Evolutionary conservation across 2,113 vertebrate genomes (phyloP), one percentile per base, ranked within the genome.

Genomic region (Ptilonorhynchus violaceus): DNA sequence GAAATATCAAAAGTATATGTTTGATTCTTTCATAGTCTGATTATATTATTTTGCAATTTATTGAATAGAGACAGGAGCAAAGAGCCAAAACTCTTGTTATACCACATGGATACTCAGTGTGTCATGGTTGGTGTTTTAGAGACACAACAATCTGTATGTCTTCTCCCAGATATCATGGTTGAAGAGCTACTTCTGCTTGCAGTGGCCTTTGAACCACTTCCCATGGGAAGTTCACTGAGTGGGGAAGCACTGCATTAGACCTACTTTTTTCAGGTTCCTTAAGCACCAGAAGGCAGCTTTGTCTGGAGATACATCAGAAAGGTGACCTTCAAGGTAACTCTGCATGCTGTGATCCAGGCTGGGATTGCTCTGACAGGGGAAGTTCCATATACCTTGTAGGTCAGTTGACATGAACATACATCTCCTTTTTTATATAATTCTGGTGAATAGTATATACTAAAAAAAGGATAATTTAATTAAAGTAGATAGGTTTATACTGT

Each of bases 261-360:
- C 19, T 64, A 37, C 17, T 18, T 19, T 64, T 89, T 85, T 22
- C 31, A 60, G 37, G 37, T 58, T 93, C 7, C 27, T 66, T 35
- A 39, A 46, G 19, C 2, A 7, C 7, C 35, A 59, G 31, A 69
- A 74, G 13, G 23, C 23, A 91, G 18, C 4, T 69, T 30, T 70
- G 23, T 49, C 75, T 77, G 55, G 39, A 73, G 39, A 47, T 4
- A 3, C 18, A 42, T 20, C 30, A 68, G 53, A 73, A 87, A 33
- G 41, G 15, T 60, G 39, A 21, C 22, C 15, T 79, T 62, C 37
- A 64, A 69, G 25, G 35, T n/a, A 76, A 37, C 2, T 46, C 17
- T 17, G 13, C 5, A 31, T 0, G 0, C 20, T 9, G 3, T 5
- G 9, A 37, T 37, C 24, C 14, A 81, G 42, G 42, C 25, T 80